phyloP scores from a whole-genome alignment of 2,888 invertebrate genomes.

The Crossocerus cetratus region DNA sequence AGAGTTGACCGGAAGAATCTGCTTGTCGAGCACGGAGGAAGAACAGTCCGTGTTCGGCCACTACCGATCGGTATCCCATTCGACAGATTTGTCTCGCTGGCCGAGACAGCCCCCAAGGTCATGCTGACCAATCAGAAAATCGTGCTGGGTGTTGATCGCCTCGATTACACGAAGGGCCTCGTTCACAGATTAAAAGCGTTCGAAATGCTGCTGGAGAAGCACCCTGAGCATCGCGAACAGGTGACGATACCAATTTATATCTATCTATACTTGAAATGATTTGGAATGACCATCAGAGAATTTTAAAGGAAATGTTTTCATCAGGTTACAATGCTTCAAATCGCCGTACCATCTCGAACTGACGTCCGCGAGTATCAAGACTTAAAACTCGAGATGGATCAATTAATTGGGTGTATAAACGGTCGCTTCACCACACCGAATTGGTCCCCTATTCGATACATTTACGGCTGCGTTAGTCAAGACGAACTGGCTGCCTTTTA shows the following conservation, averaged over 20 bases:
- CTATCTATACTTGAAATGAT: too few species aligned
- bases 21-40: conserved; percentile 91
- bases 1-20: conserved; percentile 92
- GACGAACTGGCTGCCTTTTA: conserved; percentile 92
- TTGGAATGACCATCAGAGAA: background rate
- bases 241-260: conserved; percentile 75
- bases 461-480: conserved; percentile 92
- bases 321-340: conserved; percentile 85
- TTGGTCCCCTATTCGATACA: conserved; percentile 95
- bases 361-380: conserved; percentile 95
- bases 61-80: conserved; percentile 94
- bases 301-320: background rate
- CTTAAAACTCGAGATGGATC: conserved; percentile 93
- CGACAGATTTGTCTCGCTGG: conserved; percentile 89
- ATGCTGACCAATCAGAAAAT: conserved; percentile 88
- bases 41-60: conserved; percentile 89
- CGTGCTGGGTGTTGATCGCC: conserved; percentile 91
- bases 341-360: conserved; percentile 92
- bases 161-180: conserved; percentile 94
- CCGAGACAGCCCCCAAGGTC: conserved; percentile 82
- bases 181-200: conserved; percentile 91
- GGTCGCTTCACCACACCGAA: conserved; percentile 93
- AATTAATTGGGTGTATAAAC: conserved; percentile 91
- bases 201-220: conserved; percentile 87
- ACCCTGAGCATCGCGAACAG: conserved; percentile 91